Evolutionary conservation across 2,888 invertebrate species (phyloP).

Genomic region (Onchidella celtica): DNA sequence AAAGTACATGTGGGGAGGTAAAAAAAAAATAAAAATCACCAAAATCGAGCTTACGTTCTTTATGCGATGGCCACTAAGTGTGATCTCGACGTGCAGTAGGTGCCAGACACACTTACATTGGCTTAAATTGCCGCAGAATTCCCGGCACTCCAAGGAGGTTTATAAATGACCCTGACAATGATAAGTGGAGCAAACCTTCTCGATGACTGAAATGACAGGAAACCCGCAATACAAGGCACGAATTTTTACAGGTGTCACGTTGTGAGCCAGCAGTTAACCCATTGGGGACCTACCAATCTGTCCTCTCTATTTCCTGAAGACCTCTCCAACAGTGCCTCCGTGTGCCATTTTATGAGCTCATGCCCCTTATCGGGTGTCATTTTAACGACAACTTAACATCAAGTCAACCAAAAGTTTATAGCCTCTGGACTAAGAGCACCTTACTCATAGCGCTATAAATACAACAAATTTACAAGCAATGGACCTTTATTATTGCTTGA

Average conservation of each 20-base stretch:
- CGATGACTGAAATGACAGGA: constrained; percentile 13
- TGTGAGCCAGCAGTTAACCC: no score
- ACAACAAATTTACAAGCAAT: constrained; percentile 20
- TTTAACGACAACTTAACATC: constrained; percentile 29
- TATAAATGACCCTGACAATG: constrained; percentile 7
- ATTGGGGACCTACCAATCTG: no score
- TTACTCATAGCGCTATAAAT: not conserved
- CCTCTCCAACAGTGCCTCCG: not conserved
- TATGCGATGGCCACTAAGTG: no score
- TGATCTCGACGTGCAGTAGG: no score
- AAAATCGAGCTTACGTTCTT: no score
- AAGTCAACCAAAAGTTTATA: constrained; percentile 14
- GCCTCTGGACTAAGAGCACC: not conserved
- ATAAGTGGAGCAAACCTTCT: not conserved
- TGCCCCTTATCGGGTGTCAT: constrained; percentile 22
- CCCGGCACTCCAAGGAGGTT: no score
- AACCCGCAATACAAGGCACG: not conserved
- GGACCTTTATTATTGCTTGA: not conserved
- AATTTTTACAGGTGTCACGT: not conserved
- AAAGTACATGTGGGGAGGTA: no score
- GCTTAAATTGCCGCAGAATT: no score
- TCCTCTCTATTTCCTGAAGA: constrained; percentile 15
- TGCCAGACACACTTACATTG: no score
- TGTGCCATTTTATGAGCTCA: constrained; percentile 16
- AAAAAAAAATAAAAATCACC: no score